Conservation (phyloP, 2,888 invertebrate species). For the Camptogramma bilineatum region DNA sequence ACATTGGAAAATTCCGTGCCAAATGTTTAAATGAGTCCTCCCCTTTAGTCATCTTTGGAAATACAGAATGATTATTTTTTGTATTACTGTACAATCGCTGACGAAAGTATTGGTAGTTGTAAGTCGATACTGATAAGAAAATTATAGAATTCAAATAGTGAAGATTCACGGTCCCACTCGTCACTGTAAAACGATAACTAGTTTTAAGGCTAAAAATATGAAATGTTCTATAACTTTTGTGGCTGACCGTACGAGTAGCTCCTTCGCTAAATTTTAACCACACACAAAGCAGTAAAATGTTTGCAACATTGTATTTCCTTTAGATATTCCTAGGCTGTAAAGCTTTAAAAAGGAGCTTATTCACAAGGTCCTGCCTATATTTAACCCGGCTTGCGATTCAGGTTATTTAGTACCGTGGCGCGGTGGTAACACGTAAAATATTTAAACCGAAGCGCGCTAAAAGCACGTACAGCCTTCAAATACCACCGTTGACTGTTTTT, state of each 20-base stretch:
- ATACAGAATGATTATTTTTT: too few relatives aligned
- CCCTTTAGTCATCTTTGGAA: too few relatives aligned
- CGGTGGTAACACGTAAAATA: conserved; percentile 36
- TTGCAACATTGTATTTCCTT: not conserved
- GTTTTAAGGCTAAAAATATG: too few relatives aligned
- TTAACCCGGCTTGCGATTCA: conserved; percentile 19
- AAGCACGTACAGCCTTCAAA: conserved; percentile 41
- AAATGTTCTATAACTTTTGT: too few relatives aligned
- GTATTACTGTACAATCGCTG: too few relatives aligned
- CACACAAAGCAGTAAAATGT: not conserved
- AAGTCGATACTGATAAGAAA: too few relatives aligned
- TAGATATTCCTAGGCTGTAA: not conserved
- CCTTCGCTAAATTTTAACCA: not conserved
- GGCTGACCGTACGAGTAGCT: not conserved
- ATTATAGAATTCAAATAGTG: too few relatives aligned
- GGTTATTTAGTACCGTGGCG: conserved; percentile 31
- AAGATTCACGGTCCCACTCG: too few relatives aligned
- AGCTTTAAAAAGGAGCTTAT: conserved; percentile 10
- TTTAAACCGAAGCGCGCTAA: conserved; percentile 37
- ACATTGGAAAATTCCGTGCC: too few relatives aligned
- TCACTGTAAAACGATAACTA: too few relatives aligned
- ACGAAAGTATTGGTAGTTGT: too few relatives aligned
- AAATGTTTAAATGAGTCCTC: too few relatives aligned
- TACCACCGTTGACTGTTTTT: conserved; percentile 37
- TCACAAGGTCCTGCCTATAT: conserved; percentile 12